These are phyloP conservation scores for Mustelus asterias DNA, from an alignment of 2,113 vertebrate genomes.

Conservation along the genomic window DNA sequence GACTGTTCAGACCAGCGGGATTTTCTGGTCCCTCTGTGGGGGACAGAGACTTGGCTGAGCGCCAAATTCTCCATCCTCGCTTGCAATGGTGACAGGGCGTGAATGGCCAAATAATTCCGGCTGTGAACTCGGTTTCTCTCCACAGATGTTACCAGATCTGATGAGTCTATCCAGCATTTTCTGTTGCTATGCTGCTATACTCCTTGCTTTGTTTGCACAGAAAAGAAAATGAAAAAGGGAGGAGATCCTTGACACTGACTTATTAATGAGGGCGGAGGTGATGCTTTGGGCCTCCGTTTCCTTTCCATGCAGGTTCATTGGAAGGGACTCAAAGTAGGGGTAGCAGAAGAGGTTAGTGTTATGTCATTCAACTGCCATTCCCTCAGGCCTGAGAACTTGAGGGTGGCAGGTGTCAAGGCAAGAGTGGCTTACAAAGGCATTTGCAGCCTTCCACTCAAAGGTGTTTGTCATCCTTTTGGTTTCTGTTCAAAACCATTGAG, in stretches of 20 bases:
- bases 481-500: background rate
- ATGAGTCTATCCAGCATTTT: no score
- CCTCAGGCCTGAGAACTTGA: background rate
- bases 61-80: no score
- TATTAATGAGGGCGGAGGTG: background rate
- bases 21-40: no score
- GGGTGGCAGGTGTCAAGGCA: background rate
- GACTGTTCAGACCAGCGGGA: no score
- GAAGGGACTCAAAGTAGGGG: background rate
- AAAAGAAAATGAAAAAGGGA: background rate
- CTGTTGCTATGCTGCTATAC: no score
- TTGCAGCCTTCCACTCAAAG: background rate
- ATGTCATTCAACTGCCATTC: background rate
- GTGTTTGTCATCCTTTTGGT: background rate
- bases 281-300: background rate
- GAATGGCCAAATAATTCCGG: no score
- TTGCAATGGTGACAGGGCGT: no score
- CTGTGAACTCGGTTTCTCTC: no score
- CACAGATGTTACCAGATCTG: no score
- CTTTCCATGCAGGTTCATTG: background rate
- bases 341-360: background rate
- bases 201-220: background rate
- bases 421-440: background rate
- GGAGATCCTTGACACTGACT: background rate
- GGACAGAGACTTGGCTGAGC: no score